Evolutionary conservation across 2,113 vertebrate genomes (phyloP).

Genomic region (Chamaetylas fuelleborni): DNA sequence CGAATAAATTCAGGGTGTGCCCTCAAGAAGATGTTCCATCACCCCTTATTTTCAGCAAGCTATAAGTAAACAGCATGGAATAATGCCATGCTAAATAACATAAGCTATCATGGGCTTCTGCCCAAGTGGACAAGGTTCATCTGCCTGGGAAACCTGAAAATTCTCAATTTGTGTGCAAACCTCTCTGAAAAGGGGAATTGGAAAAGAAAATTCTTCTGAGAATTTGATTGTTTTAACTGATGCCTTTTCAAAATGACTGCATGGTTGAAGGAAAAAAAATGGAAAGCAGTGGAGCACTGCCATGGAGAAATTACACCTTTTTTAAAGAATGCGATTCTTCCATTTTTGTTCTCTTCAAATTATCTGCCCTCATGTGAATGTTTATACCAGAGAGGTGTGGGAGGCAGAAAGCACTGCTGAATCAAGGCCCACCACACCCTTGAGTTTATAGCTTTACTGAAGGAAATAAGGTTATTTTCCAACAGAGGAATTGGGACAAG

Average conservation of each 20-base stretch:
- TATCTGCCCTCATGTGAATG: not conserved
- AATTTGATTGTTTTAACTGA: not conserved
- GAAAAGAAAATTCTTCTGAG: not conserved
- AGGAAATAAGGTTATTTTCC: not conserved
- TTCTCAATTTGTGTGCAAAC: not conserved
- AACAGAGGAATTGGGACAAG: not conserved
- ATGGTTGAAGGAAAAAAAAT: not conserved
- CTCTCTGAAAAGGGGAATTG: not conserved
- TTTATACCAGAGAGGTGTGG: not conserved
- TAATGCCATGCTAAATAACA: not conserved
- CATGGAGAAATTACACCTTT: not conserved
- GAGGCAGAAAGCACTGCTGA: not conserved
- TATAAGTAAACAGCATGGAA: not conserved
- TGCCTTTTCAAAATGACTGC: not conserved
- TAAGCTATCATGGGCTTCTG: not conserved
- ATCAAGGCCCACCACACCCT: not conserved
- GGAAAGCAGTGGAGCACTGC: not conserved
- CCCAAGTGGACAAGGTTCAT: accelerated
- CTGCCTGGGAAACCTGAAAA: not conserved
- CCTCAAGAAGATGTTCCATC: not conserved
- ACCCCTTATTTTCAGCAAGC: not conserved
- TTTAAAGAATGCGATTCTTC: not conserved
- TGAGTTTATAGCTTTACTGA: not conserved
- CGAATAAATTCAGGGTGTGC: not conserved
- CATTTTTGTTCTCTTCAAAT: not conserved